phyloP scores from a whole-genome alignment of 2,797 vertebrate genomes.

The Brachyalestes nurse region DNA sequence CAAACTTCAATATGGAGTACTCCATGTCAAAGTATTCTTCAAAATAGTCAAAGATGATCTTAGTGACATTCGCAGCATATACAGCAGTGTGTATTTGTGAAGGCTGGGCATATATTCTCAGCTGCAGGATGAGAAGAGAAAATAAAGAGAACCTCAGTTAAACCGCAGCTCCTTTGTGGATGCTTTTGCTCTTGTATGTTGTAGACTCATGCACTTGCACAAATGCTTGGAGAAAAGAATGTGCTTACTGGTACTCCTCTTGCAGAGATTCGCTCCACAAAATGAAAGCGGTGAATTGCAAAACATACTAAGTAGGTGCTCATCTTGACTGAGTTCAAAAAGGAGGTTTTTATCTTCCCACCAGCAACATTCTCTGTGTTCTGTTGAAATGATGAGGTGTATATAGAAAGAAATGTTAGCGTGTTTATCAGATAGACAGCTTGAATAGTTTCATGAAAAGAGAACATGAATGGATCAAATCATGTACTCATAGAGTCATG shows the following conservation, averaged over 20 bases:
- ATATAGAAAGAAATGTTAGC: constrained; percentile 13
- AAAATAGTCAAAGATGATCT: constrained; percentile 88
- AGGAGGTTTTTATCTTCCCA: constrained; percentile 79
- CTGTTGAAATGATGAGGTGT: constrained; percentile 60
- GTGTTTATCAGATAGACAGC: neutral
- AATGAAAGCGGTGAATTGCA: constrained; percentile 86
- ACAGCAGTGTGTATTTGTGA: constrained; percentile 82
- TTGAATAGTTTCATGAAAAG: no score
- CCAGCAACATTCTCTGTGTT: neutral
- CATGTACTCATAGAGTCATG: no score
- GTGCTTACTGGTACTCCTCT: constrained; percentile 86
- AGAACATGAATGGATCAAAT: no score
- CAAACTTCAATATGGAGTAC: constrained; percentile 91
- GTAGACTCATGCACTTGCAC: constrained; percentile 1
- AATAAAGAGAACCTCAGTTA: neutral
- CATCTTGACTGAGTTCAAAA: constrained; percentile 90
- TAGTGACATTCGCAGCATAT: constrained; percentile 88
- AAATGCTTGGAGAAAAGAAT: constrained; percentile 17
- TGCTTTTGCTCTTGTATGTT: neutral
- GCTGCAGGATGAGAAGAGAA: constrained; percentile 68
- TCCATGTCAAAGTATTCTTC: constrained; percentile 89
- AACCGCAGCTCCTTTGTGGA: neutral
- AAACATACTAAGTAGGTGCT: constrained; percentile 98
- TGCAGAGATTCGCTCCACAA: constrained; percentile 67
- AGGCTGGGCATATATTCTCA: constrained; percentile 90